Evolutionary conservation across 2,888 invertebrate species (phyloP), one percentile per base, ranked within the genome.

Genomic region (Drosophila percnosoma): DNA sequence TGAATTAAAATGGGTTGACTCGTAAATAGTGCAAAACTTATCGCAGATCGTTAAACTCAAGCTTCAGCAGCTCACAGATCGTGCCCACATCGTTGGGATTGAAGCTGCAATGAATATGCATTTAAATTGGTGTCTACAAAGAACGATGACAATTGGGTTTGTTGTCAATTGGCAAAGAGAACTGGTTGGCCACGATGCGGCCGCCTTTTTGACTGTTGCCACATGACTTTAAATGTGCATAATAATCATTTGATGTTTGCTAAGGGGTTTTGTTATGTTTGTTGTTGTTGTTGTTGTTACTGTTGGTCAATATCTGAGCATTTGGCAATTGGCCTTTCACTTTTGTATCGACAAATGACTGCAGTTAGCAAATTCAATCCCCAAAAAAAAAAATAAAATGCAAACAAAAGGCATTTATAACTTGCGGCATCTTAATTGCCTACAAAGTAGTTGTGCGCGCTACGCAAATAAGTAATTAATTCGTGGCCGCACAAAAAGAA

Each of bases 281-380:
- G 48, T 18, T 38, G 31, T 0, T 31, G 8, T 8, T 31, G 42
- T 61, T 53, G 38, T 42, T 53, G 40, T 24, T 31, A 64, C 18
- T 59, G 67, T 80, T 80, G 80, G 77, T 80, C 80, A 80, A 80
- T 74, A 77, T 78, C 74, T 62, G 62, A 59, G 60, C 49, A 86
- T 86, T 85, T 81, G 89, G 84, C 85, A 85, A 85, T 81, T 88
- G 82, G 82, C 85, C 85, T 85, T 85, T 85, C 85, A 85, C 85
- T 85, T 85, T 86, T 80, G 62, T 74, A 88, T 88, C 83, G 86
- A 74, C 86, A 84, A 82, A 84, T 85, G 81, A 73, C 70, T 80
- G 78, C 86, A 80, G 78, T 71, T 73, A 63, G 83, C 68, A 66
- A 73, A 69, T 49, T 66, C 64, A 57, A 68, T 52, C 59, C 67